Evolutionary conservation across 1,140 invertebrate species (phyloP).

Genomic region (Lasaia peninsularis): DNA sequence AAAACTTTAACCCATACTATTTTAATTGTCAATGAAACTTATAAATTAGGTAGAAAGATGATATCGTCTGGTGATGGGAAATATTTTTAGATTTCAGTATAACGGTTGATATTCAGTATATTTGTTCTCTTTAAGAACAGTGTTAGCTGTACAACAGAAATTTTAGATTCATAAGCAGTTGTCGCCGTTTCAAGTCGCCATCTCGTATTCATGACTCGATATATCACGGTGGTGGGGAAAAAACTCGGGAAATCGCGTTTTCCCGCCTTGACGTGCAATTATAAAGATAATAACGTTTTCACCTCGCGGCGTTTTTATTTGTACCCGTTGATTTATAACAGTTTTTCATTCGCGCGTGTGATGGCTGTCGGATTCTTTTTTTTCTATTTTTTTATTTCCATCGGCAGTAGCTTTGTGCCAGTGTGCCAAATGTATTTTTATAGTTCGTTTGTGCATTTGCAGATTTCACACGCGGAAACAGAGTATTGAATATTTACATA

Average conservation of each 20-base stretch:
- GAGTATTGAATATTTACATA: constrained; percentile 2
- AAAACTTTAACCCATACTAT: too few species aligned
- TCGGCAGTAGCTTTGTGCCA: constrained; percentile 10
- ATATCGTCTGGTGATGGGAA: too few species aligned
- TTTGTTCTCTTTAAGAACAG: not conserved
- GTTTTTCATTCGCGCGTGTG: constrained; percentile 29
- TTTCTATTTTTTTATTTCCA: constrained; percentile 14
- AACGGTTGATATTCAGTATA: too few species aligned
- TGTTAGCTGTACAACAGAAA: constrained; percentile 13
- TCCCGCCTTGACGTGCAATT: constrained; percentile 68
- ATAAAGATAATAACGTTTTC: constrained; percentile 75
- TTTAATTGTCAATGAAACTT: too few species aligned
- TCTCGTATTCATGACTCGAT: constrained; percentile 68
- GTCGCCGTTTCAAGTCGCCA: constrained; percentile 40
- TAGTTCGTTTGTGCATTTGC: constrained; percentile 7
- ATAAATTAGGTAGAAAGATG: not conserved
- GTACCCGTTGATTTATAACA: constrained; percentile 65
- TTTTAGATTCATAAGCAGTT: constrained; percentile 64
- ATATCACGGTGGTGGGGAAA: constrained; percentile 51
- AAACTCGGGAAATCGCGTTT: constrained; percentile 41
- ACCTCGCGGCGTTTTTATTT: constrained; percentile 63
- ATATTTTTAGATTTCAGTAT: constrained; percentile 1
- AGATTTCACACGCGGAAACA: constrained; percentile 5
- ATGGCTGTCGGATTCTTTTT: constrained; percentile 6
- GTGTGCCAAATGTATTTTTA: constrained; percentile 11